These are phyloP conservation scores for Lophotriccus pileatus DNA, from an alignment of 2,797 vertebrate genomes.

Conservation along the genomic window DNA sequence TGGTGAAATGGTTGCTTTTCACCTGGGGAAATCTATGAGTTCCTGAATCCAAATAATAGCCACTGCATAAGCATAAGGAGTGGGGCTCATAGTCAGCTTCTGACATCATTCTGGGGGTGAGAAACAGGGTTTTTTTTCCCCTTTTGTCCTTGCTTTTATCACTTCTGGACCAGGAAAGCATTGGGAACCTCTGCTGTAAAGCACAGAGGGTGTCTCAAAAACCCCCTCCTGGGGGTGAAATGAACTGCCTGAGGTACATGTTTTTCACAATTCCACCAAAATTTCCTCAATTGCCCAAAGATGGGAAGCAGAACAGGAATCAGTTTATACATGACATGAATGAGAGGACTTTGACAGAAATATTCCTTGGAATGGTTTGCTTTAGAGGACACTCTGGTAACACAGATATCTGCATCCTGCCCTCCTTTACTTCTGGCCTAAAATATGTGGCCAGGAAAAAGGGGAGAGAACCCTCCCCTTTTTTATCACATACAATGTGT, in stretches of 20 bases:
- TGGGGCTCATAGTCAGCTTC: neutral
- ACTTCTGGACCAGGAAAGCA: neutral
- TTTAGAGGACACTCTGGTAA: neutral
- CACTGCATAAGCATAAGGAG: neutral
- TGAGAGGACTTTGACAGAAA: neutral
- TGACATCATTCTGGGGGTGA: neutral
- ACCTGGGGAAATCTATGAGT: neutral
- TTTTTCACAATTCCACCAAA: neutral
- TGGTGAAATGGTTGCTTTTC: neutral
- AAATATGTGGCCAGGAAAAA: neutral
- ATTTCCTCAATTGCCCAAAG: neutral
- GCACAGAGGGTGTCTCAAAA: neutral
- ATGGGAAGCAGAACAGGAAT: neutral
- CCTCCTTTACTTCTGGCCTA: neutral
- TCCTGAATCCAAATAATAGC: neutral
- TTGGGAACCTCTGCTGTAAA: neutral
- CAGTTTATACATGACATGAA: neutral
- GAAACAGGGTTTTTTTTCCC: rapidly evolving
- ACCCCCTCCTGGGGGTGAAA: neutral
- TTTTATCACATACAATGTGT: neutral
- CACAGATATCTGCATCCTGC: neutral
- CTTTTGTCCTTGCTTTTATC: neutral
- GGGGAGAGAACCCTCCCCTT: neutral
- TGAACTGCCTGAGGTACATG: rapidly evolving
- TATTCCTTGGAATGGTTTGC: too few relatives aligned